Evolutionary conservation across 1,140 invertebrate genomes (phyloP), one percentile per base, ranked within the genome.

Genomic region (Leptinotarsa defecta): DNA sequence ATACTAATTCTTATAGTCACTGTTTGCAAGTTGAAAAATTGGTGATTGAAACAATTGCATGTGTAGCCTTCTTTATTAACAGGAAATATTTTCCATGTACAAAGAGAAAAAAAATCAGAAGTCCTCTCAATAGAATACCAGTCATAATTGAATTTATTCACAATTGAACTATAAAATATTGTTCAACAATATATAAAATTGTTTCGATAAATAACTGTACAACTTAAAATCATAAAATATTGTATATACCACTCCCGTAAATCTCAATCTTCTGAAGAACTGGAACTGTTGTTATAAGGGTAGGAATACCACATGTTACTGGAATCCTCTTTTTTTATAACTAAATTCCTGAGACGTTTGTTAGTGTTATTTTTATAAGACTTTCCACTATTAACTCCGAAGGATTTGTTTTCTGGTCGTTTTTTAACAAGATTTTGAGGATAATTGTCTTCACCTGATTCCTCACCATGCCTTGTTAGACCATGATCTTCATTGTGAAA

Each of bases 221-320:
- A 72, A 72, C 62, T 72, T 63, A 72, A 72, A 72, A 27, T 62
- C 22, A 72, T 34, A 70, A 17, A 70, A 48, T 19, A 48, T 20
- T 70, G 20, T 49, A 70, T 70, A 69, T 48, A 49, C 13, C 64
- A 24, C 17, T 20, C 24, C 43, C 4, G 17, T 24, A 34, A 43
- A 68, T 68, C 24, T 68, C 43, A 68, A 68, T 68, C 27, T 27
- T 68, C 65, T 17, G 65, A 64, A 15, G 63, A 68, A 68, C 48
- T 48, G 49, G 69, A 48, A 22, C 48, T 49, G 48, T 71, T 48
- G 48, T 48, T 71, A 19, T 43, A 57, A n/a, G 65, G 65, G 27
- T 71, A 71, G 22, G 73, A 77, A 73, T 79, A 79, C 78, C 78
- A 79, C 65, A 77, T 70, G 27, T 71, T 73, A n/a, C 65, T 70